Conservation (phyloP, 2,888 invertebrate species). For the Lasioglossum villosulum region DNA sequence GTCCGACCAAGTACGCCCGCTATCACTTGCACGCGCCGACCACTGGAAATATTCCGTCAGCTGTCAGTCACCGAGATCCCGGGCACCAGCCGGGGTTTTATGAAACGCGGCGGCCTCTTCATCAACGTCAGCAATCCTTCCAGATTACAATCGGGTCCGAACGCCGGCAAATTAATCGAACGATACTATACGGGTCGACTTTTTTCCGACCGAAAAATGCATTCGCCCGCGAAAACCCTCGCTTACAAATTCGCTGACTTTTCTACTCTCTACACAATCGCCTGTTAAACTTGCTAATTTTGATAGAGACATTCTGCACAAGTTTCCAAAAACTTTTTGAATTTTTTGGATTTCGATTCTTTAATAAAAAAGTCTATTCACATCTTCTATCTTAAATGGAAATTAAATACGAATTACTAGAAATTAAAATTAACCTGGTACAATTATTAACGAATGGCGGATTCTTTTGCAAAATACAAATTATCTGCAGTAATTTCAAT, state of each 20-base stretch:
- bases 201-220: background rate
- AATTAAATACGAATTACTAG: no score
- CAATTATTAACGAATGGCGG: no score
- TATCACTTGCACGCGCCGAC: slow-evolving; percentile 46
- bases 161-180: slow-evolving; percentile 1
- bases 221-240: background rate
- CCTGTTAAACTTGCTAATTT: background rate
- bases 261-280: background rate
- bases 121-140: slow-evolving; percentile 29
- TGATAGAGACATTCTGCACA: no score
- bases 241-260: background rate
- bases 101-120: slow-evolving; percentile 25
- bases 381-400: no score
- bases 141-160: background rate
- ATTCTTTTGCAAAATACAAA: no score
- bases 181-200: background rate
- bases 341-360: background rate
- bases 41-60: slow-evolving; percentile 48
- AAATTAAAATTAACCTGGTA: no score
- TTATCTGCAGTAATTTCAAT: no score
- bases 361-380: no score
- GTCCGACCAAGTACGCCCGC: slow-evolving; percentile 42
- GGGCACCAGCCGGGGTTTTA: slow-evolving; percentile 12
- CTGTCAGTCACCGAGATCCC: slow-evolving; percentile 28
- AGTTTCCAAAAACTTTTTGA: no score